Percentiles rank a stretch among this genome's conserved stretches.
Evolutionary conservation across 1,140 invertebrate genomes (phyloP).

Genomic region (Aphelinus atriplicis): DNA sequence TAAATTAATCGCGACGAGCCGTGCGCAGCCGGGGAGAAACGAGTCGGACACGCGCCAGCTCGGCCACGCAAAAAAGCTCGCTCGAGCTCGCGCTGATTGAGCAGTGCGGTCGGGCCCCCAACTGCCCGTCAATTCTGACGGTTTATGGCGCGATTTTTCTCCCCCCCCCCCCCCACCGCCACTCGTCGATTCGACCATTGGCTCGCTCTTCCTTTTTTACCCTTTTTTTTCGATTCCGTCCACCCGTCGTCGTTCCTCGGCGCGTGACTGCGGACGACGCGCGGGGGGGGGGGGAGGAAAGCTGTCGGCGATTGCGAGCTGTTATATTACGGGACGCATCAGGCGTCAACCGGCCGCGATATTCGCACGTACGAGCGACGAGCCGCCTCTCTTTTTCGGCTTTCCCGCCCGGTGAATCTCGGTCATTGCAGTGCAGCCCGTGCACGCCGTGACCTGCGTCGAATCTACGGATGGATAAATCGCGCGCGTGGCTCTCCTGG

Average conservation of each 20-base stretch:
- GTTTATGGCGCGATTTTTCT: conserved; percentile 23
- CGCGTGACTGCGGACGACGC: conserved; percentile 3
- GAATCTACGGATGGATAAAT: no score
- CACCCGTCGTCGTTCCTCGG: not conserved
- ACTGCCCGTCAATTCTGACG: conserved; percentile 28
- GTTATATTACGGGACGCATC: no score
- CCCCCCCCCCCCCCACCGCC: not conserved
- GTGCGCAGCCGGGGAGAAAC: conserved; percentile 1
- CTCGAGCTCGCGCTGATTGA: conserved; percentile 14
- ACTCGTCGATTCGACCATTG: not conserved
- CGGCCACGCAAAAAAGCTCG: not conserved
- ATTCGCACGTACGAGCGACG: no score
- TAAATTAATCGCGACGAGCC: conserved; percentile 23
- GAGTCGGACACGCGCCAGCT: conserved; percentile 1
- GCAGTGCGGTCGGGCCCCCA: conserved; percentile 10
- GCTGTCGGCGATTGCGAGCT: not conserved
- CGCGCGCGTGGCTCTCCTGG: no score
- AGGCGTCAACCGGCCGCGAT: no score
- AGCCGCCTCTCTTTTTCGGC: no score
- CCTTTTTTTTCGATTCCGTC: not conserved
- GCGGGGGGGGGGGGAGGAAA: not conserved
- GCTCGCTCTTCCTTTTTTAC: conserved; percentile 1
- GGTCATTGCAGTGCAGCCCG: no score
- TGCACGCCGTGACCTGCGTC: no score
- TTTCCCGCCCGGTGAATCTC: no score